These are phyloP conservation scores for Siniperca knerii DNA, from an alignment of 2,113 vertebrate species.

Conservation along the genomic window DNA sequence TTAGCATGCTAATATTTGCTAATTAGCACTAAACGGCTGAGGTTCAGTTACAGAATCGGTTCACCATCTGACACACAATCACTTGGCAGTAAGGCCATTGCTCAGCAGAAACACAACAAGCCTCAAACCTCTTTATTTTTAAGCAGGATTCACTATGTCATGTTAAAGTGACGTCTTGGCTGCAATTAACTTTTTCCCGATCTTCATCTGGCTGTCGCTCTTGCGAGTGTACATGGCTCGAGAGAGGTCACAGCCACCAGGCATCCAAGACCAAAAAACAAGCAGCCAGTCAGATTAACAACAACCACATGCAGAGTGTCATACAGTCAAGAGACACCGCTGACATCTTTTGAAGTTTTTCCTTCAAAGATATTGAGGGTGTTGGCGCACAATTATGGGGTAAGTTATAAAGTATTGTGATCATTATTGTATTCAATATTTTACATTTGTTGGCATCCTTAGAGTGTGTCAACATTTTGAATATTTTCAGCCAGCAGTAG, in stretches of 20 bases:
- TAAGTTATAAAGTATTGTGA: not conserved
- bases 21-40: not conserved
- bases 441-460: not conserved
- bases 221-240: no score
- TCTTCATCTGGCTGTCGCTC: not conserved
- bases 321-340: not conserved
- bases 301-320: not conserved
- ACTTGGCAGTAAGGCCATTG: not conserved
- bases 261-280: no score
- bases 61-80: slow-evolving; percentile 36
- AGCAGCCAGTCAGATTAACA: no score
- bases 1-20: not conserved
- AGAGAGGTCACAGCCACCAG: no score
- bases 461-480: not conserved
- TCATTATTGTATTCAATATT: not conserved
- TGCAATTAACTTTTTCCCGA: not conserved
- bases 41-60: slow-evolving; percentile 39
- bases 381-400: not conserved
- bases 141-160: not conserved
- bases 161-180: slow-evolving; percentile 2
- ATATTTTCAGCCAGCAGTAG: not conserved
- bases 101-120: slow-evolving; percentile 20
- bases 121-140: not conserved
- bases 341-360: not conserved
- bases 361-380: not conserved